Evolutionary conservation across 2,888 invertebrate species (phyloP).

Genomic region (Protula sp.): DNA sequence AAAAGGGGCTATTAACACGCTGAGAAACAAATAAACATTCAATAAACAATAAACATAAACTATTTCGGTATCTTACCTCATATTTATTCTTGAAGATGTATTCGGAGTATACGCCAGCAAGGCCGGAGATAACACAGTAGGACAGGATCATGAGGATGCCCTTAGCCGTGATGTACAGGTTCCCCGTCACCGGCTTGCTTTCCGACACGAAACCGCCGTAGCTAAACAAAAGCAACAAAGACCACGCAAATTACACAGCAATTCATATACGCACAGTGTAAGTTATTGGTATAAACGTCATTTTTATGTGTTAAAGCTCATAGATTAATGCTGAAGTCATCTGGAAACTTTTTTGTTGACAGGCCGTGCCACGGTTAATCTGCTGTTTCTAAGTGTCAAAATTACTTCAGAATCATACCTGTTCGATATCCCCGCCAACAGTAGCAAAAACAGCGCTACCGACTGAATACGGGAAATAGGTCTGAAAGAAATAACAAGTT

Average conservation of each 20-base stretch:
- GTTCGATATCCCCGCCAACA: slow-evolving; percentile 43
- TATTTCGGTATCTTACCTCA: slow-evolving; percentile 16
- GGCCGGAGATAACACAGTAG: slow-evolving; percentile 47
- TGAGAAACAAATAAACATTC: no score
- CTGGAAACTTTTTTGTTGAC: no score
- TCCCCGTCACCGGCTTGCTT: slow-evolving; percentile 19
- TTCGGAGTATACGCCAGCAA: slow-evolving; percentile 52
- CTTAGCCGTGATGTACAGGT: slow-evolving; percentile 42
- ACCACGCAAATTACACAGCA: no score
- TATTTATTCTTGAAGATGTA: slow-evolving; percentile 45
- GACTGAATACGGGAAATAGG: slow-evolving; percentile 39
- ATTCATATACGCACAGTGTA: background rate
- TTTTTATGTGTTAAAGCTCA: background rate
- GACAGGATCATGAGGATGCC: slow-evolving; percentile 45
- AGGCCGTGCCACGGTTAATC: no score
- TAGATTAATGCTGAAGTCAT: background rate
- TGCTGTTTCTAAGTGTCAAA: no score
- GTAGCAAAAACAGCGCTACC: slow-evolving; percentile 40
- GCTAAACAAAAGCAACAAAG: slow-evolving; percentile 29
- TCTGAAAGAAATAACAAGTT: slow-evolving; percentile 29
- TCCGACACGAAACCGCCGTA: slow-evolving; percentile 37
- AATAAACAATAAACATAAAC: no score
- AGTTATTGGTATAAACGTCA: background rate
- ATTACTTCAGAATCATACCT: no score
- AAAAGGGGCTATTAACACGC: no score